A percentile compares a stretch with the other conserved stretches of the same genome.
phyloP scores from a whole-genome alignment of 2,797 vertebrate species.

The Catostomus latipinnis region DNA sequence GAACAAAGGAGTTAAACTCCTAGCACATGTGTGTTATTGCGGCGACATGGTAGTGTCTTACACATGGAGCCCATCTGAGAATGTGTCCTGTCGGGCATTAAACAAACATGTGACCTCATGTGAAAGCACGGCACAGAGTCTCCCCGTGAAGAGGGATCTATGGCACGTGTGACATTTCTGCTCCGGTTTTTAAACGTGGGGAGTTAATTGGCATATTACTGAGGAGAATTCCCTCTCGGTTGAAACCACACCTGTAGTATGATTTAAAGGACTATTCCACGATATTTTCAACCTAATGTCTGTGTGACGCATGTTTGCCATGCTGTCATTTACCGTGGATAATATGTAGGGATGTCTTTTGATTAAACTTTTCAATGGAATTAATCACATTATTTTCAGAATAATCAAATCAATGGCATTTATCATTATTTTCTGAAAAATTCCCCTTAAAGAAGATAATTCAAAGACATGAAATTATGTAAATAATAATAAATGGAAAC shows the following conservation, averaged over 20 bases:
- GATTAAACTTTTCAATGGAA: background rate
- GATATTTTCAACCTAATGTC: no score
- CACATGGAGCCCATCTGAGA: slow-evolving; percentile 62
- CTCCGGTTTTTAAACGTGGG: background rate
- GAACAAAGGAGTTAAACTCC: slow-evolving; percentile 25
- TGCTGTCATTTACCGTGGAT: no score
- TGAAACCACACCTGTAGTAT: slow-evolving; percentile 25
- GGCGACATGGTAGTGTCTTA: slow-evolving; percentile 13
- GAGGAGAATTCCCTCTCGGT: background rate
- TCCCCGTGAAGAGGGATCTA: no score
- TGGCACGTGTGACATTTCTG: no score
- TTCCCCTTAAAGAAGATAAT: no score
- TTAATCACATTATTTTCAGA: background rate
- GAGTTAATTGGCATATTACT: slow-evolving; percentile 23
- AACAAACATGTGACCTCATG: slow-evolving; percentile 42
- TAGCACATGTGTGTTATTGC: background rate
- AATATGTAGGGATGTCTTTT: background rate
- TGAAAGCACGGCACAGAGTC: slow-evolving; percentile 26
- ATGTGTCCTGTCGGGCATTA: slow-evolving; percentile 33
- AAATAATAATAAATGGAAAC: no score
- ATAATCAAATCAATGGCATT: background rate
- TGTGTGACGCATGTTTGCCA: no score
- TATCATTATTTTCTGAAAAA: background rate
- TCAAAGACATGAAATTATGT: no score
- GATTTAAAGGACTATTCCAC: background rate